These are phyloP conservation scores for Drosophila nr. fundita DNA, from an alignment of 2,888 invertebrate genomes.

Conservation along the genomic window DNA sequence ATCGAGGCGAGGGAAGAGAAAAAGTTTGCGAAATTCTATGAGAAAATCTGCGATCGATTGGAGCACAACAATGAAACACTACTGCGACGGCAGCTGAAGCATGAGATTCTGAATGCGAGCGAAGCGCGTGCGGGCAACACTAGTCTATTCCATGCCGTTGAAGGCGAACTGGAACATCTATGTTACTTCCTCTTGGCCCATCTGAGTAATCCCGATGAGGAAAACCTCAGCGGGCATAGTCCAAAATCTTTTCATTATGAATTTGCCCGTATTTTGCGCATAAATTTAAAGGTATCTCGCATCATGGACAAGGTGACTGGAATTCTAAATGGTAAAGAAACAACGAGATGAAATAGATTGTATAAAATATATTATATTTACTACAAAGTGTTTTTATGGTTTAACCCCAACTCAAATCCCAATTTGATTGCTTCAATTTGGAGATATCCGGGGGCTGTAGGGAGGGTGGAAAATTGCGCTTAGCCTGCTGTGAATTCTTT, in stretches of 20 bases:
- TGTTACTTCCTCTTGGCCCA: slow-evolving; percentile 81
- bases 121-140: slow-evolving; percentile 81
- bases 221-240: slow-evolving; percentile 80
- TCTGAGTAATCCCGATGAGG: slow-evolving; percentile 78
- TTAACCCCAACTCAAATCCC: slow-evolving; percentile 49
- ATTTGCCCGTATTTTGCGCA: slow-evolving; percentile 69
- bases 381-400: background rate
- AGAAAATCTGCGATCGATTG: slow-evolving; percentile 57
- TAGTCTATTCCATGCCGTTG: slow-evolving; percentile 80
- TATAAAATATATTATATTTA: slow-evolving; percentile 14
- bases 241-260: slow-evolving; percentile 76
- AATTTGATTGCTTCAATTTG: slow-evolving; percentile 39
- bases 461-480: slow-evolving; percentile 48
- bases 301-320: slow-evolving; percentile 73
- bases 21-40: slow-evolving; percentile 67
- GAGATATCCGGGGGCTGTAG: slow-evolving; percentile 34
- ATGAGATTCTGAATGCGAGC: slow-evolving; percentile 71
- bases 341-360: slow-evolving; percentile 18
- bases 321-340: slow-evolving; percentile 49
- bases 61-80: slow-evolving; percentile 33
- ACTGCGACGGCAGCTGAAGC: slow-evolving; percentile 51
- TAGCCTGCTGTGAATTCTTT: background rate
- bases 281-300: slow-evolving; percentile 75
- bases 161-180: slow-evolving; percentile 77
- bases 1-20: slow-evolving; percentile 32